Conservation (phyloP, 2,113 vertebrate species). For the Oryzias curvinotus region DNA sequence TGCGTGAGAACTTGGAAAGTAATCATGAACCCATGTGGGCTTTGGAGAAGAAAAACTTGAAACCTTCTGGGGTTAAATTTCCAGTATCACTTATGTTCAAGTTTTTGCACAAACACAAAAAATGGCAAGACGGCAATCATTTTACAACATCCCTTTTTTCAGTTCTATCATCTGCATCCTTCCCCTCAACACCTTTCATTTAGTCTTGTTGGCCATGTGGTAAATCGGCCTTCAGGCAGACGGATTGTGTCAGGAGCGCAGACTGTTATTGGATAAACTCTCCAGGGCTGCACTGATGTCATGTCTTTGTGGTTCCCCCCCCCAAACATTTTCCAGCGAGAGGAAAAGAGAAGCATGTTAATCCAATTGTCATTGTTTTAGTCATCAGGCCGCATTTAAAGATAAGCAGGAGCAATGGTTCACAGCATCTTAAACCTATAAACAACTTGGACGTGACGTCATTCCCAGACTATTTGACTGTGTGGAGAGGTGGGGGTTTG, state of each 20-base stretch:
- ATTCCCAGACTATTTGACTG: background rate
- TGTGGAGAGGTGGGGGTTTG: background rate
- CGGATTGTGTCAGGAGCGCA: constrained; percentile 38
- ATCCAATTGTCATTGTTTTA: constrained; percentile 53
- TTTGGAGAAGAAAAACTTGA: constrained; percentile 47
- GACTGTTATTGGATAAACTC: constrained; percentile 27
- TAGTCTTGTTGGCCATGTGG: constrained; percentile 36
- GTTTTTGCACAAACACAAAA: constrained; percentile 6
- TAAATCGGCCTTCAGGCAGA: constrained; percentile 45
- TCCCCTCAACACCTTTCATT: constrained; percentile 43
- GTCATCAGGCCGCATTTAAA: constrained; percentile 1
- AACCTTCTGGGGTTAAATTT: constrained; percentile 26
- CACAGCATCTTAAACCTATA: constrained; percentile 22
- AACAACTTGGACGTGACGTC: background rate
- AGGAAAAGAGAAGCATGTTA: constrained; percentile 38
- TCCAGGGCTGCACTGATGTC: constrained; percentile 33
- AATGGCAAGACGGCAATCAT: constrained; percentile 20
- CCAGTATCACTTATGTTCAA: constrained; percentile 20
- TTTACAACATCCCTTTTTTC: constrained; percentile 2
- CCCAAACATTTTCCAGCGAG: background rate
- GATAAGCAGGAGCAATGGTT: constrained; percentile 32
- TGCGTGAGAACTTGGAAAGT: constrained; percentile 68
- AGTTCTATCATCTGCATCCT: constrained; percentile 9
- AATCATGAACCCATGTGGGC: constrained; percentile 46
- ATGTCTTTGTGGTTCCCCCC: constrained; percentile 16